Evolutionary conservation across 2,113 vertebrate species (phyloP).

Genomic region (Microcebus griseorufus): DNA sequence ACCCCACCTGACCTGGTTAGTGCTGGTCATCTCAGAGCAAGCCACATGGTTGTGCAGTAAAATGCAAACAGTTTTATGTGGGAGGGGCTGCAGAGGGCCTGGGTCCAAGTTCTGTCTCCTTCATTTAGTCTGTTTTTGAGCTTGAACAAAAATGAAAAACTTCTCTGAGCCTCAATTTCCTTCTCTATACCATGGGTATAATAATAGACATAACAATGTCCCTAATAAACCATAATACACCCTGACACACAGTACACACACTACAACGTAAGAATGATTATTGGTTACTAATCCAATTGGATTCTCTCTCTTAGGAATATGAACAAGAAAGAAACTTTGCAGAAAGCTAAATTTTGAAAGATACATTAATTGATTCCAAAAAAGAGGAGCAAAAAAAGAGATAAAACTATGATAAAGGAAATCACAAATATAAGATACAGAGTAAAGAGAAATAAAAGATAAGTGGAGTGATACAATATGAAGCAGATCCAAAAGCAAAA

Average conservation of each 20-base stretch:
- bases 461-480: background rate
- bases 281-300: background rate
- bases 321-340: background rate
- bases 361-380: background rate
- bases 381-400: background rate
- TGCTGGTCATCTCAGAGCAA: background rate
- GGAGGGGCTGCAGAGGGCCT: background rate
- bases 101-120: background rate
- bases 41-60: accelerated
- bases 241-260: background rate
- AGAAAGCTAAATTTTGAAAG: background rate
- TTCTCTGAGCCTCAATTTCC: background rate
- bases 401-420: background rate
- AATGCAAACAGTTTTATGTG: accelerated
- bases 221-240: background rate
- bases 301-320: background rate
- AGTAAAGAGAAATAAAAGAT: background rate
- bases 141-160: background rate
- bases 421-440: background rate
- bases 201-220: background rate
- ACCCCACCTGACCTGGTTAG: no score
- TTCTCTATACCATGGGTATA: background rate
- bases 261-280: background rate
- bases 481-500: background rate
- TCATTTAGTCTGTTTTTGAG: background rate